Base-by-base conservation (phyloP, 2,797 vertebrate species). In the Apogon hyalosoma region DNA sequence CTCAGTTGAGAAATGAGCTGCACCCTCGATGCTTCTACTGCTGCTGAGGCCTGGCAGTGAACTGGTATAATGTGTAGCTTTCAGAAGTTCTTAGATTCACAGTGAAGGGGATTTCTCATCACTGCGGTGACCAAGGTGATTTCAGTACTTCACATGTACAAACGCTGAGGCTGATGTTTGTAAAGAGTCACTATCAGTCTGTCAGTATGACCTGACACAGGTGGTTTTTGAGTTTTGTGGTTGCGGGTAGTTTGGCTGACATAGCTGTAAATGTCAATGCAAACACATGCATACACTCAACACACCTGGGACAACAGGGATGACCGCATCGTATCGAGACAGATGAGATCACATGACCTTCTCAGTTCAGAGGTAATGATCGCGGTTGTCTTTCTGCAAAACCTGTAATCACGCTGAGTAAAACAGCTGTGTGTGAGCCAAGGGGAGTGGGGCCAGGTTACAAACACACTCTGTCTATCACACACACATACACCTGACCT, bases 341-440 rank as follows among this genome's bases (percentile, higher is more conserved):
- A 28, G 77, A 78, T 88, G 89, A 89, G 46, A 59, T 87, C 85
- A 75, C 75, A 77, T 85, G 65, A 82, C 47, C 24, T 50, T 72
- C 57, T 77, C 47, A 58, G 74, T 71, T 75, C 58, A 72, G 28
- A 63, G 51, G 75, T 64, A 78, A 83, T 63, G 81, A 55, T 71
- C 18, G 4, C 11, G 18, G 65, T 50, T 49, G 33, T 64, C 55
- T 82, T 61, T 77, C 54, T 69, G 19, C 57, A 64, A 16, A 87
- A 18, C 70, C 77, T 87, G 55, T 86, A 85, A 88, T 90, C 84
- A 88, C 48, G 48, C n/a, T 8, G 45, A 62, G 76, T 66, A 66
- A 86, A 90, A 84, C 89, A 92, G 81, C 77, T 90, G 89, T 79
- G 66, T 79, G 69, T 36, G 58, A 82, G 65, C 67, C 40, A 66